Evolutionary conservation across 1,140 invertebrate genomes (phyloP), one percentile per base, ranked within the genome.

Genomic region (Branchinecta lindahli): DNA sequence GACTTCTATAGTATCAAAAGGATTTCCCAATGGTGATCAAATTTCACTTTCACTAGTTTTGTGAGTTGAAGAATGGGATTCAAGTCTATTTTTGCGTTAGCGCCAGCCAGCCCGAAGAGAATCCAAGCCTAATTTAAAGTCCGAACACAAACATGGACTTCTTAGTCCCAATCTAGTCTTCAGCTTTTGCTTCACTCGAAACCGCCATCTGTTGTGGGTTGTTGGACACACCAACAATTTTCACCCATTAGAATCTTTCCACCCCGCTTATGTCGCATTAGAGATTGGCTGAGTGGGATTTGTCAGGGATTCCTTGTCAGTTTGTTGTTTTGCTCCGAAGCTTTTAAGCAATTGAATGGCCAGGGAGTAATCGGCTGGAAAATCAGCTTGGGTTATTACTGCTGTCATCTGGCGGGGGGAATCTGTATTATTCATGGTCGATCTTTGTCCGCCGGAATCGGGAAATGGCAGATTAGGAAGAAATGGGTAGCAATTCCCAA

Each of bases 301-400:
- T 20, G 52, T 61, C 52, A 61, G 52, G 12, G 12, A 61, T 61
- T 12, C 52, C 33, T 33, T 61, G 52, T 61, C 52, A 61, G 52
- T 61, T 61, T 61, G 12, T 61, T 61, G 52, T 61, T 61, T 61
- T 61, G 52, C 52, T 61, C 12, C 12, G 6, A 61, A 61, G 52
- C 52, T 61, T 61, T 61, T 61, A 61, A 61, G 52, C 52, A 61
- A 61, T 61, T 61, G 52, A 61, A 61, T 61, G 18, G 52, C 52
- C 52, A 61, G 52, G 12, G 52, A 20, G 52, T 61, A 61, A 61
- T 61, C 52, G 12, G 12, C 52, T 61, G 52, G 52, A 61, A 61
- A 61, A 61, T 61, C 52, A 61, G 52, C 52, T 61, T 20, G 12
- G 52, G 52, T 61, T 61, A 61, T 61, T 61, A 61, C 52, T 12